Conservation (phyloP, 2,888 invertebrate species). For the Cataglyphis cursor region DNA sequence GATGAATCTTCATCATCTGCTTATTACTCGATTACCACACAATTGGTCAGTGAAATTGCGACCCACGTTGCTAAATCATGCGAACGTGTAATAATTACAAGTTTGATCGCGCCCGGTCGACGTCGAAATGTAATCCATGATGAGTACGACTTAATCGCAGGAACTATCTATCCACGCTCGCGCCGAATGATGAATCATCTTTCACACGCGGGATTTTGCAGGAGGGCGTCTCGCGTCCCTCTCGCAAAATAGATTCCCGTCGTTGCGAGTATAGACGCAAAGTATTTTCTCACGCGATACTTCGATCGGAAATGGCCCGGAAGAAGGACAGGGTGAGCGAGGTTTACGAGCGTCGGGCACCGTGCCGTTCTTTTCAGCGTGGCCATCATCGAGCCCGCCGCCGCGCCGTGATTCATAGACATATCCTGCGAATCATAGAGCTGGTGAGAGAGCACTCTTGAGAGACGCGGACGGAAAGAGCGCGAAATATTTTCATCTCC, state of each 20-base stretch:
- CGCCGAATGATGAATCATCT: constrained; percentile 68
- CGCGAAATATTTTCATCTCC: constrained; percentile 36
- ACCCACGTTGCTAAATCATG: not conserved
- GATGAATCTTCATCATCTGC: not conserved
- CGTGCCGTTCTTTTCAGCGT: constrained; percentile 41
- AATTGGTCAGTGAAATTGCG: not conserved
- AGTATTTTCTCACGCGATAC: constrained; percentile 76
- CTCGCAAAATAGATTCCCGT: constrained; percentile 31
- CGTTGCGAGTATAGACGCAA: constrained; percentile 58
- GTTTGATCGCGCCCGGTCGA: constrained; percentile 22
- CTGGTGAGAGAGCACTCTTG: constrained; percentile 19
- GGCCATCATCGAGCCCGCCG: constrained; percentile 53
- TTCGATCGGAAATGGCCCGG: constrained; percentile 78
- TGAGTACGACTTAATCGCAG: constrained; percentile 62
- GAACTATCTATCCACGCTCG: constrained; percentile 48
- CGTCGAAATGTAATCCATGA: constrained; percentile 33
- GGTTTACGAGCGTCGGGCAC: constrained; percentile 66
- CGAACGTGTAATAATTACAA: constrained; percentile 33
- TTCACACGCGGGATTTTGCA: constrained; percentile 9
- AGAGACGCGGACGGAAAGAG: constrained; percentile 35
- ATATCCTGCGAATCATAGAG: constrained; percentile 65
- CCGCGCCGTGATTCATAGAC: constrained; percentile 70
- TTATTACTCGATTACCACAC: constrained; percentile 1
- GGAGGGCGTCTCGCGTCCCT: constrained; percentile 20
- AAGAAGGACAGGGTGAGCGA: constrained; percentile 71